Percentiles rank a stretch among this genome's conserved stretches.
Conservation (phyloP, 2,797 vertebrate species). For the Toxotes lorentzi region DNA sequence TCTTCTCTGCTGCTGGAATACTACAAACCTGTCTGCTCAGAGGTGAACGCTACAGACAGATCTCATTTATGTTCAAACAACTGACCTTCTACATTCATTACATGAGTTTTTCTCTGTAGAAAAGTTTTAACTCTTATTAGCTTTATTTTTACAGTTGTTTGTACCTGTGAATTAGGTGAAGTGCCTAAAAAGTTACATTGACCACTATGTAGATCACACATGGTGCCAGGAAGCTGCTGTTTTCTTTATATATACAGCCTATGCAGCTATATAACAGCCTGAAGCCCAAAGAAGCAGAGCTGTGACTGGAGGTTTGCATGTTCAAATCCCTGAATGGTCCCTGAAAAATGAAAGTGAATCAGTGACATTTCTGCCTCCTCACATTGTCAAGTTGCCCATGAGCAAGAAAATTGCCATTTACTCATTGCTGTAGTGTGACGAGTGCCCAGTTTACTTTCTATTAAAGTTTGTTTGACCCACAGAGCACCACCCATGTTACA, state of each 20-base stretch:
- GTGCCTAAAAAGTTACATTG: neutral
- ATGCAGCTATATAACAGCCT: slow-evolving; percentile 9
- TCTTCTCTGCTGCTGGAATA: slow-evolving; percentile 87
- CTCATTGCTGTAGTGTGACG: neutral
- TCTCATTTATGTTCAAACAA: neutral
- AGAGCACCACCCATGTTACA: neutral
- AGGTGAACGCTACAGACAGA: slow-evolving; percentile 54
- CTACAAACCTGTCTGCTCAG: slow-evolving; percentile 72
- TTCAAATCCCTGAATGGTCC: neutral
- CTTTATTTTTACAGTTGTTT: neutral
- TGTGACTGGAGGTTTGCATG: neutral
- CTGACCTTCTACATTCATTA: neutral
- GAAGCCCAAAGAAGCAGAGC: neutral
- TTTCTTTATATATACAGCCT: neutral
- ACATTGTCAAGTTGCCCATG: slow-evolving; percentile 4
- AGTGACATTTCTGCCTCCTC: slow-evolving; percentile 1
- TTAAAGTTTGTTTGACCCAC: neutral
- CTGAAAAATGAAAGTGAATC: slow-evolving; percentile 11
- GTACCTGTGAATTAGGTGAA: neutral
- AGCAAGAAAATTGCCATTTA: neutral
- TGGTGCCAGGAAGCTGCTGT: neutral
- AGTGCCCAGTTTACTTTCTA: neutral
- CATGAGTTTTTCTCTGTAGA: neutral
- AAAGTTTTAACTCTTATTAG: neutral
- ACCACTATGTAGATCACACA: slow-evolving; percentile 4